Evolutionary conservation across 2,113 vertebrate species (phyloP).

Genomic region (Apaloderma vittatum): DNA sequence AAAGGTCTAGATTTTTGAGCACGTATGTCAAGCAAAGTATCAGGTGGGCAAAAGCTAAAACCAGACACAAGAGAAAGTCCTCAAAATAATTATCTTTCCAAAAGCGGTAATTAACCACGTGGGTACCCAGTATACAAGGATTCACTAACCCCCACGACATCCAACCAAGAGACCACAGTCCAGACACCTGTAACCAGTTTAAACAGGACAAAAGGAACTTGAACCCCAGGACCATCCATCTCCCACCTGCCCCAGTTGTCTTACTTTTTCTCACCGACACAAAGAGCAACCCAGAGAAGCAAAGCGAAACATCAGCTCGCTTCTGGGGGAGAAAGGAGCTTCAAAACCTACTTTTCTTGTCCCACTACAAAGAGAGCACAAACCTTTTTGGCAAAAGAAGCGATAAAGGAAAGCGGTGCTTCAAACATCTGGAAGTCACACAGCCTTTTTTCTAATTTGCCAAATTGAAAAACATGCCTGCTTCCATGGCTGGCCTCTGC

Average conservation of each 20-base stretch:
- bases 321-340: background rate
- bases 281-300: background rate
- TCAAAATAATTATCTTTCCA: background rate
- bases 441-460: background rate
- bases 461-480: background rate
- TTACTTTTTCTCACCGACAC: background rate
- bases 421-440: background rate
- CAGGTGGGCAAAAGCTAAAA: background rate
- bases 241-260: background rate
- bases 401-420: background rate
- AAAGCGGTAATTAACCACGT: background rate
- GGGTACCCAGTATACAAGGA: conserved; percentile 51
- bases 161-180: conserved; percentile 27
- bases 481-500: background rate
- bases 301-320: background rate
- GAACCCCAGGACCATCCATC: background rate
- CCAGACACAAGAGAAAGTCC: background rate
- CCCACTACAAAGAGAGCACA: background rate
- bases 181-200: background rate
- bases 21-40: background rate
- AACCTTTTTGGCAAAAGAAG: background rate
- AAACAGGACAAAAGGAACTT: background rate
- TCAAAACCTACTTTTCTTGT: background rate
- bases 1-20: background rate
- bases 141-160: conserved; percentile 12